Base-by-base conservation (phyloP, 37 sponge, comb jelly and placozoan genomes). In the Spongilla lacustris region DNA sequence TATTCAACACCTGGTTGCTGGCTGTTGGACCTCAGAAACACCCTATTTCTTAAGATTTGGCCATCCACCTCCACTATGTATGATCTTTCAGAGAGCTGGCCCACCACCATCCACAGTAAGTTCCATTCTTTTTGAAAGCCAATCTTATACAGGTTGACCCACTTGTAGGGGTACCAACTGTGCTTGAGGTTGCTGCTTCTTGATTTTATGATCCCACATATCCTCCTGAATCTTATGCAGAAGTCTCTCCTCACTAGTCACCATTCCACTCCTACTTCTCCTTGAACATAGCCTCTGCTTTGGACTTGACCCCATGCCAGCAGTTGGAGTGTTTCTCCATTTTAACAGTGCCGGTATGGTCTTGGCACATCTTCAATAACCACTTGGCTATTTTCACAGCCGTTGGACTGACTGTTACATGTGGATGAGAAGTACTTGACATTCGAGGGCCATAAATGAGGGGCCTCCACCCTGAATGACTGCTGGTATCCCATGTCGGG, bases 361-460 rank as follows among this genome's bases (percentile, higher is more conserved):
- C 81, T 4, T 36, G 22, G 30, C 49, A 32, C 21, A 38, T 46
- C 29, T 50, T 28, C 23, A 79, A 25, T 24, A 79, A 66, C 10
- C 48, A 5, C 73, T 86, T 78, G 31, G 41, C 81, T 24, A 82
- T 89, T 73, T 82, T 34, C 4, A 88, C 89, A 1, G 75, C 72
- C 6, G 83, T 88, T 88, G 50, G 71, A 70, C 32, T 82, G 83
- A 21, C 77, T 41, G 34, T 88, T 29, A 41, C 75, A 46, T 17
- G 89, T 83, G 58, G 82, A 79, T 13, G 37, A 76, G 17, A 71
- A 88, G 76, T 69, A 30, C 12, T 71, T 67, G 50, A 38, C 74
- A 67, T 23, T 76, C 78, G 2, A 13, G 12, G 38, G 69, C 38
- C 29, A 29, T 75, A 48, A 76, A 81, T 81, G 80, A 82, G 2